Evolutionary conservation across 2,888 invertebrate species (phyloP).

Genomic region (Leptopterna dolabrata): DNA sequence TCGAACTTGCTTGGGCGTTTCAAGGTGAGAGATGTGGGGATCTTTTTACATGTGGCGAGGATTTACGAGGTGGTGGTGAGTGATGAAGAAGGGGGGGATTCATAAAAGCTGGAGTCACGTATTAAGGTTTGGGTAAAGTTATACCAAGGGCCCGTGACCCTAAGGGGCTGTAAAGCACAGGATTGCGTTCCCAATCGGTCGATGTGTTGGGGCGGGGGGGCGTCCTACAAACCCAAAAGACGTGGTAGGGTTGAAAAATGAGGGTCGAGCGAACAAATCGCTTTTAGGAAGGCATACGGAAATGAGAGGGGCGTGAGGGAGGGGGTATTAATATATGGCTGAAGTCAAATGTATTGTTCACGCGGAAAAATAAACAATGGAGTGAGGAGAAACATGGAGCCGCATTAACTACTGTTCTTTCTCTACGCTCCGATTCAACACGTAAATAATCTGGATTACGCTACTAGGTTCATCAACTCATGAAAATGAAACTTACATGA

Average conservation of each 20-base stretch:
- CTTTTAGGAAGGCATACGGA: background rate
- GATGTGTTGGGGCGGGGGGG: background rate
- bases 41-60: background rate
- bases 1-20: background rate
- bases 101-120: background rate
- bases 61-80: background rate
- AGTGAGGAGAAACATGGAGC: no score
- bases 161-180: background rate
- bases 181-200: background rate
- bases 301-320: background rate
- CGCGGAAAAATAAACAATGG: background rate
- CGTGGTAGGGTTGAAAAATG: background rate
- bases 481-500: no score
- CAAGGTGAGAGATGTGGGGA: background rate
- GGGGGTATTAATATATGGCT: background rate
- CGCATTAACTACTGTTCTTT: no score
- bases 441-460: no score
- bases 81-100: background rate
- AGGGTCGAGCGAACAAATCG: background rate
- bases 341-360: background rate
- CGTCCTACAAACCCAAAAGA: slow-evolving; percentile 10
- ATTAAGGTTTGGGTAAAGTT: background rate
- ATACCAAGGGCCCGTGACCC: background rate
- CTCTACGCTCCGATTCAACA: no score
- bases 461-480: no score